phyloP scores from a whole-genome alignment of 2,888 invertebrate species.

The Cremastinae sp. region DNA sequence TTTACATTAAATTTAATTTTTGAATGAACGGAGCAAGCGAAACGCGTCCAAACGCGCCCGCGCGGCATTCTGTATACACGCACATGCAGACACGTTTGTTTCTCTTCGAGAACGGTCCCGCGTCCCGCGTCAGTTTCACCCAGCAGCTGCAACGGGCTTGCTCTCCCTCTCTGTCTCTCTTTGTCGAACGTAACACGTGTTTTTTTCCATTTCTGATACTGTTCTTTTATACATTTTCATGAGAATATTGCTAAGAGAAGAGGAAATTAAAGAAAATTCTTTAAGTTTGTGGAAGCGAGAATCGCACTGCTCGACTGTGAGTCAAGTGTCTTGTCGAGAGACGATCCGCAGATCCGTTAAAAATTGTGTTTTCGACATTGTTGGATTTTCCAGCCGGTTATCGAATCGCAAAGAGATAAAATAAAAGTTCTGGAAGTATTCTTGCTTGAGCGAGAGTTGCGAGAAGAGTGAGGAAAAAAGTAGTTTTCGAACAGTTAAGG shows the following conservation, averaged over 20 bases:
- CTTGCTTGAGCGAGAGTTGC: neutral
- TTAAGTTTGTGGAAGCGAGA: too few relatives aligned
- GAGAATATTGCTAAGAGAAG: too few relatives aligned
- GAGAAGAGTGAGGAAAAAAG: neutral
- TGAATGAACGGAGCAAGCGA: slow-evolving; percentile 7
- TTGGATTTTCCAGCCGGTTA: neutral
- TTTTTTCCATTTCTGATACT: neutral
- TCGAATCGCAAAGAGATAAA: neutral
- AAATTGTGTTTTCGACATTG: slow-evolving; percentile 12
- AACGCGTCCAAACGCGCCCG: slow-evolving; percentile 10
- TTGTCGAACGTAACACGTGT: slow-evolving; percentile 27
- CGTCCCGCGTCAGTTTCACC: slow-evolving; percentile 25
- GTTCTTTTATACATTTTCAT: too few relatives aligned
- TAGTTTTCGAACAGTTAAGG: neutral
- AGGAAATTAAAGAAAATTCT: too few relatives aligned
- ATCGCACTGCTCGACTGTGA: too few relatives aligned
- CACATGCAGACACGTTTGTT: slow-evolving; percentile 10
- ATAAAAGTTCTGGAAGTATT: neutral
- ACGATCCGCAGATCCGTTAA: neutral
- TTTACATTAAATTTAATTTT: neutral
- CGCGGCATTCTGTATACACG: slow-evolving; percentile 18
- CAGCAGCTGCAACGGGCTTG: slow-evolving; percentile 11
- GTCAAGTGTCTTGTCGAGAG: neutral
- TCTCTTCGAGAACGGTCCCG: slow-evolving; percentile 3
- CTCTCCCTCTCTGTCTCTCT: slow-evolving; percentile 2